phyloP scores from a whole-genome alignment of 2,797 vertebrate genomes.

The Distichodus sexfasciatus region DNA sequence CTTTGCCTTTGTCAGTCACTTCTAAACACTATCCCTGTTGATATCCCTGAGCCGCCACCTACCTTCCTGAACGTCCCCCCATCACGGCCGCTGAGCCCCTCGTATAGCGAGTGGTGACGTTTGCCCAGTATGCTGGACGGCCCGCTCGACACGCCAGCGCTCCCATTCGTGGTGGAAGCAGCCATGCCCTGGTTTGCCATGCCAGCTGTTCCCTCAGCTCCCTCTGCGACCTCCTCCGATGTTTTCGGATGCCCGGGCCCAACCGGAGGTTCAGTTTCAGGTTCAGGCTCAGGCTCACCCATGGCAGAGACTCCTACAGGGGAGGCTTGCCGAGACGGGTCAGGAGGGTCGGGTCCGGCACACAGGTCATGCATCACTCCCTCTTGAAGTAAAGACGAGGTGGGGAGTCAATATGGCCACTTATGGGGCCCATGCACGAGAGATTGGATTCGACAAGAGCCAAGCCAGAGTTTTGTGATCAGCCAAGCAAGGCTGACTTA shows the following conservation, averaged over 20 bases:
- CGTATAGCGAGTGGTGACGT: constrained; percentile 74
- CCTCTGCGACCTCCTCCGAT: constrained; percentile 50
- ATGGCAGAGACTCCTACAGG: constrained; percentile 50
- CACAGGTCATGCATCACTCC: constrained; percentile 76
- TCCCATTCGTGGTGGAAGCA: constrained; percentile 11
- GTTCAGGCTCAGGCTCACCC: constrained; percentile 54
- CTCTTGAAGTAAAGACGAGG: constrained; percentile 37
- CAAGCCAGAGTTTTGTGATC: constrained; percentile 29
- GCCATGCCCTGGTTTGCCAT: constrained; percentile 42
- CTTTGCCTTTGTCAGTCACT: too few species aligned
- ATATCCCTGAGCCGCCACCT: constrained; percentile 45
- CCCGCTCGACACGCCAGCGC: constrained; percentile 42
- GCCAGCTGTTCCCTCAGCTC: constrained; percentile 38
- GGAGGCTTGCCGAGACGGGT: constrained; percentile 51
- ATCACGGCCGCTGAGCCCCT: constrained; percentile 72
- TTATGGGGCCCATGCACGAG: constrained; percentile 39
- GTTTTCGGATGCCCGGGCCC: constrained; percentile 54
- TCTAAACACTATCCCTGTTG: too few species aligned
- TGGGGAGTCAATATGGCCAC: constrained; percentile 45
- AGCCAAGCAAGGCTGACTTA: constrained; percentile 39
- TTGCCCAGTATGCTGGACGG: constrained; percentile 66
- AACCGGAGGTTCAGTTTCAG: constrained; percentile 50
- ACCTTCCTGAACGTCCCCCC: constrained; percentile 70
- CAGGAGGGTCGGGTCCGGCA: constrained; percentile 62
- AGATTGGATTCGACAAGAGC: constrained; percentile 48